Evolutionary conservation across 2,888 invertebrate species (phyloP).

Genomic region (Stictocephala bisonia): DNA sequence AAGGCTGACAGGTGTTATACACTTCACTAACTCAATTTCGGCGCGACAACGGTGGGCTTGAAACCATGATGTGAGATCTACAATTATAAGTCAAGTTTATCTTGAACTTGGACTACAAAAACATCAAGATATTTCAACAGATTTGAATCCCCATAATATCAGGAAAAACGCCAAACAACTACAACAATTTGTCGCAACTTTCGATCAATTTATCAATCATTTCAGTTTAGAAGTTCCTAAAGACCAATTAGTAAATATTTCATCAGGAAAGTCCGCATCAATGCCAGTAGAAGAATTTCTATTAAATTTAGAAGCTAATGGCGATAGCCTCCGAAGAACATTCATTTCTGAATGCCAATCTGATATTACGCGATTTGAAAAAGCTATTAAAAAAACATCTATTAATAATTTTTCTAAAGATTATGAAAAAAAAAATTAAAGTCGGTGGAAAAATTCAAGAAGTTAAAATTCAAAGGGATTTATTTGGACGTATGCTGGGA

Average conservation of each 20-base stretch:
- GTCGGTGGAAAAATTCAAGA: conserved; percentile 6
- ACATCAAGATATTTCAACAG: not conserved
- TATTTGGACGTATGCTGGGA: not conserved
- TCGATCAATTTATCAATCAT: conserved; percentile 56
- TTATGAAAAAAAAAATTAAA: not conserved
- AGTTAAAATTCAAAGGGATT: not conserved
- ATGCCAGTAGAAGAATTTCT: conserved; percentile 59
- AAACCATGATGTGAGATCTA: conserved; percentile 56
- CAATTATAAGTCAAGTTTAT: conserved; percentile 57
- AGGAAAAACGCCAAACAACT: not conserved
- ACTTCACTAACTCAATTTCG: conserved; percentile 59
- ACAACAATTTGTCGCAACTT: conserved; percentile 48
- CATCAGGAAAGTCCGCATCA: conserved; percentile 61
- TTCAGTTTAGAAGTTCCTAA: conserved; percentile 55
- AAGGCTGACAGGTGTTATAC: conserved; percentile 57
- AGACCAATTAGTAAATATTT: conserved; percentile 59
- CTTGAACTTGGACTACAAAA: conserved; percentile 50
- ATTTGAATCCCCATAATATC: not conserved
- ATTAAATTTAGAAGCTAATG: conserved; percentile 55
- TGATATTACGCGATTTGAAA: not conserved
- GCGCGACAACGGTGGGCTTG: conserved; percentile 58
- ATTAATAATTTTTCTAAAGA: not conserved
- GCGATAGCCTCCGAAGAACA: not conserved
- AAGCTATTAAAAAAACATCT: not conserved
- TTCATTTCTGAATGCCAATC: not conserved